Evolutionary conservation across 2,888 invertebrate genomes (phyloP).

Genomic region (Drosophila pegasa): DNA sequence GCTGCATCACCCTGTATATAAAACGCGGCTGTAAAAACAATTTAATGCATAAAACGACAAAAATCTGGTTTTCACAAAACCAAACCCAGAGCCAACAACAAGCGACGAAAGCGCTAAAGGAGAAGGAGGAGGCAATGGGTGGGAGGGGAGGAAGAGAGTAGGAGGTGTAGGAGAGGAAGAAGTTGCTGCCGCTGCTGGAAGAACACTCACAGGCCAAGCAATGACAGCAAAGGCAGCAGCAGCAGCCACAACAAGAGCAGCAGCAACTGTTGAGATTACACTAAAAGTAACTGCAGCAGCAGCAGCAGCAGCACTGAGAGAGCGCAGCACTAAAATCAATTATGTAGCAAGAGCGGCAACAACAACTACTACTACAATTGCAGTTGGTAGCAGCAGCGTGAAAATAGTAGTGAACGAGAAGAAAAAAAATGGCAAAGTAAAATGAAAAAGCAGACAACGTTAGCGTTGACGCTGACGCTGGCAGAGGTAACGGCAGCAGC

Average conservation of each 20-base stretch:
- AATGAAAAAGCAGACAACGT: constrained; percentile 65
- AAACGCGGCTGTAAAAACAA: constrained; percentile 81
- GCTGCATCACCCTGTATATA: constrained; percentile 62
- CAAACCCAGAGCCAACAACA: constrained; percentile 68
- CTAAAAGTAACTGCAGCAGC: constrained; percentile 74
- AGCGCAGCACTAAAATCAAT: constrained; percentile 82
- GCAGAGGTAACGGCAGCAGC: constrained; percentile 29
- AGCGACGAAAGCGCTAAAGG: constrained; percentile 66
- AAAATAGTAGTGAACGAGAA: constrained; percentile 74
- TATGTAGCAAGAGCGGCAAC: constrained; percentile 74
- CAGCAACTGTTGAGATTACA: constrained; percentile 76
- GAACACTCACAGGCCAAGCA: constrained; percentile 56
- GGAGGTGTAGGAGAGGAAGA: constrained; percentile 36
- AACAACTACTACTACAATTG: constrained; percentile 41
- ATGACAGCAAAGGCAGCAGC: constrained; percentile 22
- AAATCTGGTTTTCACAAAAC: constrained; percentile 82
- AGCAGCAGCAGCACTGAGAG: constrained; percentile 59
- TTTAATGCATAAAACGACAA: constrained; percentile 82
- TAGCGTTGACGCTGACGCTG: constrained; percentile 40
- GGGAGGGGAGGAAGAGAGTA: constrained; percentile 24
- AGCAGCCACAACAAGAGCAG: constrained; percentile 26
- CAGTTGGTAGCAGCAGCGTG: constrained; percentile 70
- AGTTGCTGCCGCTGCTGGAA: constrained; percentile 64
- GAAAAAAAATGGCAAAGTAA: constrained; percentile 59
- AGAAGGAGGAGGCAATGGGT: constrained; percentile 59